Percentiles rank a stretch among this genome's conserved stretches.
Evolutionary conservation across 37 sponge, comb jelly and placozoan species (phyloP).

Genomic region (Oscarella lobularis): DNA sequence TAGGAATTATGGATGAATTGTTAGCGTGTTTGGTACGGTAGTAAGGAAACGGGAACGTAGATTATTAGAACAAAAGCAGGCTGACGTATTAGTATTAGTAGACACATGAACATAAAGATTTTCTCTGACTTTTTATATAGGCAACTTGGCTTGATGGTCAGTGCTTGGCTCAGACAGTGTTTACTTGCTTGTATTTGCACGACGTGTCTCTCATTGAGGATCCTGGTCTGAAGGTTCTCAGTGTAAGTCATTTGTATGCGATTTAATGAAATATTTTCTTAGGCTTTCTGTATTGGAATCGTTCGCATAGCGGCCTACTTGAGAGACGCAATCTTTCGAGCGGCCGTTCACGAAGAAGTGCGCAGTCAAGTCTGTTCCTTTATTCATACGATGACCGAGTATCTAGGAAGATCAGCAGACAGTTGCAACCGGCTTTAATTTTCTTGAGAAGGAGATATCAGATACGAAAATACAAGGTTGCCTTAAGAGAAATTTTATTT

Average conservation of each 20-base stretch:
- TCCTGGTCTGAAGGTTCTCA: background rate
- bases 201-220: slow-evolving; percentile 28
- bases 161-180: slow-evolving; percentile 92
- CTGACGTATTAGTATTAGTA: background rate
- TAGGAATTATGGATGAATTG: slow-evolving; percentile 87
- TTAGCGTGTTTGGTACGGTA: slow-evolving; percentile 38
- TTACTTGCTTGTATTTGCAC: slow-evolving; percentile 79
- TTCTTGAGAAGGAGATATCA: background rate
- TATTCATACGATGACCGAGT: too few species aligned
- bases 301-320: background rate
- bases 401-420: slow-evolving; percentile 1
- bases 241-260: too few species aligned
- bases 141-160: slow-evolving; percentile 93
- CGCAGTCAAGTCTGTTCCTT: too few species aligned
- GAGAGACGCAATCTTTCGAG: background rate
- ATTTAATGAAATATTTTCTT: background rate
- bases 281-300: slow-evolving; percentile 2
- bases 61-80: too few species aligned
- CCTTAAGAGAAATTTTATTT: too few species aligned
- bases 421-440: background rate
- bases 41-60: background rate
- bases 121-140: background rate
- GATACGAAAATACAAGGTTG: background rate
- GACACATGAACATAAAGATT: background rate
- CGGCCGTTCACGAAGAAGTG: slow-evolving; percentile 4